These are phyloP conservation scores for Antennarius striatus DNA, from an alignment of 2,113 vertebrate species.

Conservation along the genomic window DNA sequence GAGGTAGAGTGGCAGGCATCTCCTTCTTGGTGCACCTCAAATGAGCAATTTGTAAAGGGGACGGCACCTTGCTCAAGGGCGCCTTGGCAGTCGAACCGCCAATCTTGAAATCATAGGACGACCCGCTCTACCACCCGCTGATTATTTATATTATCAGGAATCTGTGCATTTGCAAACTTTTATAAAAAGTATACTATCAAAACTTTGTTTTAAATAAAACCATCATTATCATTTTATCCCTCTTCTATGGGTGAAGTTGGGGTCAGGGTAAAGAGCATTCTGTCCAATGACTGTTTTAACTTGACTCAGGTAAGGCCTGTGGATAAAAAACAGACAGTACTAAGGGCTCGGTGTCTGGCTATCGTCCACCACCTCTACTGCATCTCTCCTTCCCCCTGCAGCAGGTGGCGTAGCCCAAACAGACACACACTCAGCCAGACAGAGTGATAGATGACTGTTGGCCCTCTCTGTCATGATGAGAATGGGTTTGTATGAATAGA, in stretches of 20 bases:
- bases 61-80: no score
- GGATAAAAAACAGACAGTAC: conserved; percentile 9
- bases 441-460: conserved; percentile 53
- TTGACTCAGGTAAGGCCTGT: not conserved
- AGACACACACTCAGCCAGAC: conserved; percentile 44
- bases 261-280: conserved; percentile 24
- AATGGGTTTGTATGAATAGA: conserved; percentile 23
- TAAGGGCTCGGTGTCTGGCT: conserved; percentile 4
- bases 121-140: no score
- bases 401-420: conserved; percentile 27
- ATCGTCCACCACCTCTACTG: not conserved
- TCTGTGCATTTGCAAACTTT: no score
- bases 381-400: conserved; percentile 21
- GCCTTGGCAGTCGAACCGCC: no score
- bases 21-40: no score
- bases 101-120: no score
- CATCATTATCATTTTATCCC: not conserved
- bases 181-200: no score
- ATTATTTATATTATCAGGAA: no score
- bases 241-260: not conserved
- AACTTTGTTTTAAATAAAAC: no score
- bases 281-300: conserved; percentile 4
- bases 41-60: no score
- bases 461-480: conserved; percentile 35
- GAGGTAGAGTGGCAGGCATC: no score